Evolutionary conservation across 2,113 vertebrate genomes (phyloP).

Genomic region (Tetrao urogallus): DNA sequence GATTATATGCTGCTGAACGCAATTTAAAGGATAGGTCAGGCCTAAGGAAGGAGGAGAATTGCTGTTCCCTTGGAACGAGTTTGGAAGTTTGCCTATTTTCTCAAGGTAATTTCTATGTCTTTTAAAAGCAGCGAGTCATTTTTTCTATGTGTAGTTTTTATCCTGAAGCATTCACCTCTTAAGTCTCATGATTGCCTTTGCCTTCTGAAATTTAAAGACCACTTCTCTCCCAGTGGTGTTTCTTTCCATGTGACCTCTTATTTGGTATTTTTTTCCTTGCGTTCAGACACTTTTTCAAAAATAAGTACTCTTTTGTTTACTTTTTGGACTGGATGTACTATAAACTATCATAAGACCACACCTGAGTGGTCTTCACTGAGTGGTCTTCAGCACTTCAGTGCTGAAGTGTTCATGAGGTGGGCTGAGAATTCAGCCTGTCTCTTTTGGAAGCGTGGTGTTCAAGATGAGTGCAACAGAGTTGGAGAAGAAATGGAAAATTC

Average conservation of each 20-base stretch:
- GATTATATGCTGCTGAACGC: neutral
- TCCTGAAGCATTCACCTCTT: neutral
- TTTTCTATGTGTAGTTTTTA: neutral
- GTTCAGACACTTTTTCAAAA: neutral
- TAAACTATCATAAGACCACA: neutral
- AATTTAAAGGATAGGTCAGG: neutral
- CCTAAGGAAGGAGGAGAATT: neutral
- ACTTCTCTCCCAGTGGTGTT: neutral
- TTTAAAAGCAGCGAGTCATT: neutral
- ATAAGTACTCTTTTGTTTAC: neutral
- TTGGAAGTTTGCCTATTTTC: neutral
- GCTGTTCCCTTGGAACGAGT: neutral
- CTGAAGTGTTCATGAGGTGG: neutral
- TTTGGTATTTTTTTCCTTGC: slow-evolving; percentile 16
- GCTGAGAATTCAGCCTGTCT: neutral
- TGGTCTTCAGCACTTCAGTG: neutral
- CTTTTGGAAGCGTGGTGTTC: neutral
- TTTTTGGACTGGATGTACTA: neutral
- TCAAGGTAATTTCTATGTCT: slow-evolving; percentile 6
- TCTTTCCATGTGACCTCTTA: neutral
- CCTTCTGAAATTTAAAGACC: slow-evolving; percentile 1
- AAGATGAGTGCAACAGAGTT: neutral
- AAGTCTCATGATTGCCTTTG: neutral
- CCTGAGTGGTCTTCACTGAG: neutral
- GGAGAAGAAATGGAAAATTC: neutral